These are phyloP conservation scores for Lasaia peninsularis DNA, from an alignment of 1,140 invertebrate species.

Conservation along the genomic window DNA sequence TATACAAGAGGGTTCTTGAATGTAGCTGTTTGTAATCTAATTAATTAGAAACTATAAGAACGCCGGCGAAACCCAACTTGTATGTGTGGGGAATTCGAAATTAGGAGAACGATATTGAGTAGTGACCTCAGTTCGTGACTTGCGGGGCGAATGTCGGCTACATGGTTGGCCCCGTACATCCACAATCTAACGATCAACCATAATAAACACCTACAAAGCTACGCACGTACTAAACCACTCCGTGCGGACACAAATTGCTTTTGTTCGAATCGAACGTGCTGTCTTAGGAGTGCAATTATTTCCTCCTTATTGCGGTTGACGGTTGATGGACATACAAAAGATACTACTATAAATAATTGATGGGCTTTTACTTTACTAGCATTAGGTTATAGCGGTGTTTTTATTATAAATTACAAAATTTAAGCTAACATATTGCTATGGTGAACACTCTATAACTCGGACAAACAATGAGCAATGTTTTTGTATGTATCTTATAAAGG, in stretches of 20 bases:
- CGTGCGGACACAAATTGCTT: conserved; percentile 72
- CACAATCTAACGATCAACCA: conserved; percentile 35
- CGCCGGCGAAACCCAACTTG: conserved; percentile 40
- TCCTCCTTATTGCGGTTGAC: conserved; percentile 51
- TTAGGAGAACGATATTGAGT: conserved; percentile 45
- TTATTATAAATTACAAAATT: no score
- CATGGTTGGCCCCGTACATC: conserved; percentile 20
- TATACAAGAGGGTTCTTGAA: not conserved
- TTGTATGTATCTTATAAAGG: no score
- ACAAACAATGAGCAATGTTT: no score
- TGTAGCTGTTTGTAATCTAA: conserved; percentile 23
- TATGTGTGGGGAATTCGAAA: conserved; percentile 43
- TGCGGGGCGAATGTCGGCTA: conserved; percentile 31
- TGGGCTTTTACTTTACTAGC: conserved; percentile 38
- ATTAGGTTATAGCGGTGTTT: not conserved
- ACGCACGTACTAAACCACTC: conserved; percentile 63
- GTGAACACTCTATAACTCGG: no score
- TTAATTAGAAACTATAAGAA: conserved; percentile 38
- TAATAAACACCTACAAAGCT: conserved; percentile 68
- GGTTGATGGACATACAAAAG: conserved; percentile 58
- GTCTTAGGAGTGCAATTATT: conserved; percentile 56
- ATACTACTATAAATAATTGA: conserved; percentile 50
- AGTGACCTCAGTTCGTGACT: conserved; percentile 52
- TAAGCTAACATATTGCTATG: no score
- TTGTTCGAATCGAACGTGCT: conserved; percentile 63